Conservation (phyloP, 2,888 invertebrate genomes). For the Petrolisthes manimaculis region DNA sequence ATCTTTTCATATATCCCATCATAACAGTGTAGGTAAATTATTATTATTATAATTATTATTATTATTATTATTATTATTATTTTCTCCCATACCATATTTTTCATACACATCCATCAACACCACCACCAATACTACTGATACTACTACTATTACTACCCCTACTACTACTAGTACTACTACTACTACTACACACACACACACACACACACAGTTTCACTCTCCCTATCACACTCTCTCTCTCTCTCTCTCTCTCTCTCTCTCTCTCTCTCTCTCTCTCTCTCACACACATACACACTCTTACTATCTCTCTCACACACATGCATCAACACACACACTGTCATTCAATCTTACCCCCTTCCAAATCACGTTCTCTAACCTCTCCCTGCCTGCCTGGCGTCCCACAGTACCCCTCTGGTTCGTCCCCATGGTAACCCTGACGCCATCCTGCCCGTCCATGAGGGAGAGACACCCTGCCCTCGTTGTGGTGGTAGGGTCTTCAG, state of each 20-base stretch:
- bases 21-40: no score
- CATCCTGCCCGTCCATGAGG: constrained; percentile 50
- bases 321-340: constrained; percentile 3
- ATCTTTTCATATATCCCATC: no score
- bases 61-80: no score
- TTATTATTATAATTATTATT: no score
- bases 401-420: constrained; percentile 61
- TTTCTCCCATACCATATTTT: no score
- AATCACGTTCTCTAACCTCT: neutral
- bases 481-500: constrained; percentile 64
- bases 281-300: neutral
- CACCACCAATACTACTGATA: no score
- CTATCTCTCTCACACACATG: neutral
- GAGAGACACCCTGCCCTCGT: constrained; percentile 61
- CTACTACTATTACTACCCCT: no score
- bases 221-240: neutral
- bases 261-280: neutral
- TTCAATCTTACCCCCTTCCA: neutral
- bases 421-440: constrained; percentile 65
- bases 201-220: neutral
- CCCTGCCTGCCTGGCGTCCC: neutral
- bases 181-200: neutral
- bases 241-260: neutral
- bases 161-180: neutral
- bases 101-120: no score